Conservation (phyloP, 1,140 invertebrate genomes). For the Drosophila pallidifrons region DNA sequence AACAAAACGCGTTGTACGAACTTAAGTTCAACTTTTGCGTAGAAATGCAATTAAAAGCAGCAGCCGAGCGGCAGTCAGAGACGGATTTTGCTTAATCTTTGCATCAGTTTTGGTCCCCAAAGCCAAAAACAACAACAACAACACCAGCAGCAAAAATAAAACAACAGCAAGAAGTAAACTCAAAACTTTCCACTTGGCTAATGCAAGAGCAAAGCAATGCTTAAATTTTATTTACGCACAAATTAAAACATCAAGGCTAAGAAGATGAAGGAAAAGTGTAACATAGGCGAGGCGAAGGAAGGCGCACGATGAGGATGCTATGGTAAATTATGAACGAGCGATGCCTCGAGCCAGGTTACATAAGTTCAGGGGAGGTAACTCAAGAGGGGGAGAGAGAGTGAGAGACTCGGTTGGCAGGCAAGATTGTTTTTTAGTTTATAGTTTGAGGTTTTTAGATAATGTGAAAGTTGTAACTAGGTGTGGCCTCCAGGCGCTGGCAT, state of each 20-base stretch:
- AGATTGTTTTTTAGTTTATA: conserved; percentile 72
- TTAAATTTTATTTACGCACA: conserved; percentile 79
- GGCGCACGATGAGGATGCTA: conserved; percentile 41
- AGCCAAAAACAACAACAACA: conserved; percentile 41
- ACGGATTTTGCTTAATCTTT: conserved; percentile 78
- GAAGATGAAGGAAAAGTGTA: not conserved
- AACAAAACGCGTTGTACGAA: conserved; percentile 48
- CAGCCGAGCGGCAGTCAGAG: conserved; percentile 77
- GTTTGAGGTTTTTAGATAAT: conserved; percentile 80
- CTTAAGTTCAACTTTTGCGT: conserved; percentile 74
- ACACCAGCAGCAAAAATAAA: conserved; percentile 35
- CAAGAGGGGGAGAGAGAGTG: conserved; percentile 2
- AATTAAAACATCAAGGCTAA: conserved; percentile 74
- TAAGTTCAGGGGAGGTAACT: conserved; percentile 45
- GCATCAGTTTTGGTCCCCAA: conserved; percentile 77
- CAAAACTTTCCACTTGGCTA: conserved; percentile 66
- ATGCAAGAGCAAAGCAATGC: conserved; percentile 76
- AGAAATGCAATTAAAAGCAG: conserved; percentile 80
- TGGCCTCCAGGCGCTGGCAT: conserved; percentile 60
- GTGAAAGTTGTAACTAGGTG: conserved; percentile 80
- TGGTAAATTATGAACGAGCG: conserved; percentile 64
- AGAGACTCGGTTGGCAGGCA: conserved; percentile 8
- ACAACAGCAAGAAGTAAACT: conserved; percentile 23
- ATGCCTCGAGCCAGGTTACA: conserved; percentile 68
- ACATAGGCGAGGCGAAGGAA: not conserved